A percentile compares a stretch with the other conserved stretches of the same genome.
Evolutionary conservation across 2,797 vertebrate genomes (phyloP).

Genomic region (Siniperca scherzeri): DNA sequence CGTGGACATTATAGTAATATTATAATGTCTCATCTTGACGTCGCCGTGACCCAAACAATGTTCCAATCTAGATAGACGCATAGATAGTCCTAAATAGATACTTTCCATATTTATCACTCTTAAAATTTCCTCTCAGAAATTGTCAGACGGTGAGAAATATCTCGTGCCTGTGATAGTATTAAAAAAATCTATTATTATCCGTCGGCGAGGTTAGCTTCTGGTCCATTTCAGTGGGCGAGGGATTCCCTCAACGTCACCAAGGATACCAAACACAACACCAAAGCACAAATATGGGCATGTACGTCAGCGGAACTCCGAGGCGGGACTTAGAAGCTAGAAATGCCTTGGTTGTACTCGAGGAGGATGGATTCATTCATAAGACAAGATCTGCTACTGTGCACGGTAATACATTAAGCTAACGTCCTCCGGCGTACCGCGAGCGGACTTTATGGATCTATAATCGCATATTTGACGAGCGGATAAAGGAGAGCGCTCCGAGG

Average conservation of each 20-base stretch:
- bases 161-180: slow-evolving; percentile 81
- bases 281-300: slow-evolving; percentile 94
- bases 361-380: slow-evolving; percentile 95
- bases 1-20: slow-evolving; percentile 19
- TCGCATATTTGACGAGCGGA: slow-evolving; percentile 47
- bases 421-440: slow-evolving; percentile 45
- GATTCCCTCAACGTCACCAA: slow-evolving; percentile 99
- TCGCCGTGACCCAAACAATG: slow-evolving; percentile 40
- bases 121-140: slow-evolving; percentile 78
- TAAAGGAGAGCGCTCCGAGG: slow-evolving; percentile 39
- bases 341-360: slow-evolving; percentile 70
- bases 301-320: slow-evolving; percentile 98
- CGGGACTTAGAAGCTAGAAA: slow-evolving; percentile 83
- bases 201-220: slow-evolving; percentile 84
- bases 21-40: slow-evolving; percentile 22
- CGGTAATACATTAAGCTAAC: slow-evolving; percentile 52
- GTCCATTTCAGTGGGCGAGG: slow-evolving; percentile 90
- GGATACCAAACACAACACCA: slow-evolving; percentile 98
- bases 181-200: slow-evolving; percentile 88
- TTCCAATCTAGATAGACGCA: slow-evolving; percentile 44
- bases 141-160: slow-evolving; percentile 85
- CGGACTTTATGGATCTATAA: slow-evolving; percentile 85
- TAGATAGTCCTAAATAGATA: slow-evolving; percentile 51
- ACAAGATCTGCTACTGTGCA: slow-evolving; percentile 80
- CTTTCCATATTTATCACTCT: slow-evolving; percentile 72